These are phyloP conservation scores for Darevskia nairensis DNA, from an alignment of 2,797 vertebrate species.

Conservation along the genomic window DNA sequence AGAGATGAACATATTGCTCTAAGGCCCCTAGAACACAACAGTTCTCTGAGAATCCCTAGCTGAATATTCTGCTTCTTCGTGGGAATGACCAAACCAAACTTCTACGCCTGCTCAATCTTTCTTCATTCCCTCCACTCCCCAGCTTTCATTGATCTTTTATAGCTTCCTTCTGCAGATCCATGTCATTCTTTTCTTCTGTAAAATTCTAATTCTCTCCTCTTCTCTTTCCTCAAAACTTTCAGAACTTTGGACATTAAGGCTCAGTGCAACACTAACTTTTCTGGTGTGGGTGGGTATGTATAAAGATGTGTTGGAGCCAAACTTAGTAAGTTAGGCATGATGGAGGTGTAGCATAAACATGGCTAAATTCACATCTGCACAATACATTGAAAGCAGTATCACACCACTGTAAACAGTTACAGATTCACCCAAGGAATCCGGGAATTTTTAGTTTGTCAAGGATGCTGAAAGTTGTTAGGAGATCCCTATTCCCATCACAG, in stretches of 20 bases:
- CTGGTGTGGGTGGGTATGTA: neutral
- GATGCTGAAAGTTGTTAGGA: too few relatives aligned
- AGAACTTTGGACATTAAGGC: neutral
- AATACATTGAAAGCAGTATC: too few relatives aligned
- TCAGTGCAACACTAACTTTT: neutral
- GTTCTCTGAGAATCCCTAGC: conserved; percentile 3
- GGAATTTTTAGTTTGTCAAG: too few relatives aligned
- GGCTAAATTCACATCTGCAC: too few relatives aligned
- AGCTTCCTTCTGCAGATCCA: conserved; percentile 1
- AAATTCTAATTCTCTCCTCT: neutral
- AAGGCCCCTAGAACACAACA: conserved; percentile 32
- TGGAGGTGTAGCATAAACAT: too few relatives aligned
- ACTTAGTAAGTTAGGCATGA: too few relatives aligned
- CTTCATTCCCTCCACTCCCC: neutral
- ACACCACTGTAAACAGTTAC: too few relatives aligned
- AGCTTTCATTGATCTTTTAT: conserved; percentile 19
- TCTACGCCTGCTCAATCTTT: neutral
- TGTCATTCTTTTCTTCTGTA: neutral
- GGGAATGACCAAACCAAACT: neutral
- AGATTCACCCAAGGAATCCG: too few relatives aligned
- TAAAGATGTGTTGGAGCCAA: neutral
- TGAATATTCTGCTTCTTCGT: neutral
- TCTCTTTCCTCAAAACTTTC: neutral
- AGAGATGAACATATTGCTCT: conserved; percentile 36
- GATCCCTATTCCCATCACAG: too few relatives aligned